Base-by-base conservation (phyloP, 2,113 vertebrate species). In the Petrocephalus microphthalmus region DNA sequence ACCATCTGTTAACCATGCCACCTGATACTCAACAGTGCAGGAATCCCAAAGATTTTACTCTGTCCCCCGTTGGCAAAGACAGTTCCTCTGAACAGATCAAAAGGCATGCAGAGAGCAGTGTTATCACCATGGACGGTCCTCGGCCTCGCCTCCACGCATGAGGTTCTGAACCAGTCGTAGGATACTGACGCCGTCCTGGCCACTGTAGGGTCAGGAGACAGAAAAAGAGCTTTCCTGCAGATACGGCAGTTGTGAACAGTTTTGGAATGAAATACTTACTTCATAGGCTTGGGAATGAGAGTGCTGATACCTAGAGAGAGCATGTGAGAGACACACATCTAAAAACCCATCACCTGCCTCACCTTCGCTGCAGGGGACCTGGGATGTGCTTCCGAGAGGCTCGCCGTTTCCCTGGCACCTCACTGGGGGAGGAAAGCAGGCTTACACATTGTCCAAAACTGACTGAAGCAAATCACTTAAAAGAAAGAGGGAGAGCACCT, bases 321-420 rank as follows among this genome's bases (percentile, higher is more conserved):
- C 22, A 22, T 52, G 22, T n/a, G 47, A 84, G 51, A 25, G 82
- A 84, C 11, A 84, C 15, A n/a, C 13, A 84, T 13, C 13, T 56
- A 29, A 29, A n/a, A 42, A 22, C 22, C 10, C 53, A 57, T 54
- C 20, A 8, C 15, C 13, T 7, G 2, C 90, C 95, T 91, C 94
- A 99, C 98, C 97, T 97, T 95, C 96, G 97, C 93, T 98, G 98
- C 85, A 99, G 95, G 0, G 98, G 98, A 87, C 98, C 98, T 53
- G 98, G 98, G 92, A 99, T 97, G 92, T 96, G 97, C 89, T 94
- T 96, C 89, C 96, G 94, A 51, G 89, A 83, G 67, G 94, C 92
- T 57, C 90, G 94, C 88, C 93, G 91, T 89, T 95, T 96, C 25
- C 94, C 93, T 33, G 96, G 95, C 10, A 47, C 56, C 92, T 95